Evolutionary conservation across 1,140 invertebrate species (phyloP).

Genomic region (Euura lappo): DNA sequence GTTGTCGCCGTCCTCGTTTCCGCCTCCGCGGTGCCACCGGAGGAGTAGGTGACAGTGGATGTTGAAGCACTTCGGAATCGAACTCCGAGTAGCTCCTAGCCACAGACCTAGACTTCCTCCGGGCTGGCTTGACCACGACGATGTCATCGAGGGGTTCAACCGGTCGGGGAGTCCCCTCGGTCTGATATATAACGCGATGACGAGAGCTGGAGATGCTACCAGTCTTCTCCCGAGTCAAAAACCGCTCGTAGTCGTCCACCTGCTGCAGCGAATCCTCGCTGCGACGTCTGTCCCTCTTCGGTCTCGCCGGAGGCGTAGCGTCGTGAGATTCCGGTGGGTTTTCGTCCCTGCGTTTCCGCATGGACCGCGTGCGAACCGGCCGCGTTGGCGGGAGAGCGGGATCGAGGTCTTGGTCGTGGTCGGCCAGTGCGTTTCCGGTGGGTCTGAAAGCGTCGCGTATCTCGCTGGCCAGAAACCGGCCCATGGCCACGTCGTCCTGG

Average conservation of each 20-base stretch:
- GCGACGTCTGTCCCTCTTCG: conserved; percentile 45
- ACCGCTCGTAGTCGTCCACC: conserved; percentile 29
- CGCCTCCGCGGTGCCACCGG: conserved; percentile 14
- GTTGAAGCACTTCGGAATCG: conserved; percentile 23
- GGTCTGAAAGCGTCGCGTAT: conserved; percentile 78
- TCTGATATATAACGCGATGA: conserved; percentile 52
- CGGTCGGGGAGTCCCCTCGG: conserved; percentile 33
- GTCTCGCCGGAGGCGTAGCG: conserved; percentile 36
- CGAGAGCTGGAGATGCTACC: conserved; percentile 38
- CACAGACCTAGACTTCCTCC: conserved; percentile 49
- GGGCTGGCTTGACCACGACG: conserved; percentile 51
- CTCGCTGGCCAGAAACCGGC: conserved; percentile 76
- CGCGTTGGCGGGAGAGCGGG: conserved; percentile 40
- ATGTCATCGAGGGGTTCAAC: conserved; percentile 52
- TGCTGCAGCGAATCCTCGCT: conserved; percentile 48
- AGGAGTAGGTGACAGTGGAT: conserved; percentile 8
- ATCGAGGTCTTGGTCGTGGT: conserved; percentile 34
- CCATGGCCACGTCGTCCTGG: conserved; percentile 79
- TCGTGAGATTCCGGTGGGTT: conserved; percentile 35
- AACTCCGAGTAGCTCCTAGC: conserved; percentile 34
- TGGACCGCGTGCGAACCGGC: conserved; percentile 44
- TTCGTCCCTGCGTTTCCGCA: conserved; percentile 43
- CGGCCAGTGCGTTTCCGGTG: conserved; percentile 66
- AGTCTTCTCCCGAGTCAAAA: conserved; percentile 21
- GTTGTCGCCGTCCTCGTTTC: conserved; percentile 16